Conservation (phyloP, 2,888 invertebrate species). For the Cremastinae sp. region DNA sequence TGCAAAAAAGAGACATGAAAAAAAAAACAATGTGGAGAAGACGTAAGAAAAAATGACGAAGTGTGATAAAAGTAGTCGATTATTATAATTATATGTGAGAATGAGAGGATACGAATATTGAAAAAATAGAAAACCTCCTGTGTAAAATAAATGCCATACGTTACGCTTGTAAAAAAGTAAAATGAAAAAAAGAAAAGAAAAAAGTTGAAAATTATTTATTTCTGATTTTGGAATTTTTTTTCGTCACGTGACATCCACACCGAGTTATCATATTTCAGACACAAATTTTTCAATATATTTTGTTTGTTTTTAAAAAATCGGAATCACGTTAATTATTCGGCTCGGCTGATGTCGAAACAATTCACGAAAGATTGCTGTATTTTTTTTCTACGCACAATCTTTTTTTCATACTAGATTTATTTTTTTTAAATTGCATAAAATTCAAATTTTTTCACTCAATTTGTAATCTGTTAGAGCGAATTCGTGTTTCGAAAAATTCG, state of each 20-base stretch:
- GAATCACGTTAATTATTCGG: too few relatives aligned
- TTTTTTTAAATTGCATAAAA: too few relatives aligned
- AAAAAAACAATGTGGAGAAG: background rate
- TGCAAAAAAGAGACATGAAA: background rate
- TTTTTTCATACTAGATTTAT: background rate
- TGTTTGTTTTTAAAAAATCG: too few relatives aligned
- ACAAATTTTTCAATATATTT: too few relatives aligned
- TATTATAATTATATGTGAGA: constrained; percentile 58
- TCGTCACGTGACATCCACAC: too few relatives aligned
- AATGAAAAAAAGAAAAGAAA: constrained; percentile 39
- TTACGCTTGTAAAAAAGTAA: constrained; percentile 77
- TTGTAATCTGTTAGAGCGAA: too few relatives aligned
- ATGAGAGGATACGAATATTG: constrained; percentile 54
- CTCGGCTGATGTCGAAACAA: too few relatives aligned
- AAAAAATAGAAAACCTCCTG: constrained; percentile 67
- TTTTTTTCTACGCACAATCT: too few relatives aligned
- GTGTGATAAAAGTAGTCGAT: constrained; percentile 62
- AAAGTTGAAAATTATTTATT: constrained; percentile 21
- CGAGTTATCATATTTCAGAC: too few relatives aligned
- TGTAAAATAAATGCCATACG: constrained; percentile 79
- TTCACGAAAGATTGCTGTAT: too few relatives aligned
- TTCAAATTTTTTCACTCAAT: too few relatives aligned
- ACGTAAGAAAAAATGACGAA: constrained; percentile 35
- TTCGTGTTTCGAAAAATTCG: too few relatives aligned
- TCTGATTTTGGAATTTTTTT: background rate